These are phyloP conservation scores for Synanceia verrucosa DNA, from an alignment of 2,797 vertebrate species.

Conservation along the genomic window DNA sequence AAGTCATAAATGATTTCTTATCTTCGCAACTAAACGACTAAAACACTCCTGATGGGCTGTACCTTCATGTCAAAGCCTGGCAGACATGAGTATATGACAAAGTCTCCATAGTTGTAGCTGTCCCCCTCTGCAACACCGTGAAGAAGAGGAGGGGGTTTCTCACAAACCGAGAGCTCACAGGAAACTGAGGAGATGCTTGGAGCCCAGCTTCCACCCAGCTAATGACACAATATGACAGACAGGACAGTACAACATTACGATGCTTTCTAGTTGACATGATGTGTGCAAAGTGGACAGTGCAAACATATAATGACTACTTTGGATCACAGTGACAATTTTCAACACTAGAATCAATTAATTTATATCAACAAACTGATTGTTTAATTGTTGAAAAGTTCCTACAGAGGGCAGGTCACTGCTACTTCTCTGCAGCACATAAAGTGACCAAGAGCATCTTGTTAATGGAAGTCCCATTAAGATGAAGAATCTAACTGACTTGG, in stretches of 20 bases:
- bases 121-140: constrained; percentile 87
- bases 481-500: background rate
- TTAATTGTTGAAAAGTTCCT: background rate
- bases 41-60: constrained; percentile 30
- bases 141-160: constrained; percentile 82
- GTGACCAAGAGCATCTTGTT: background rate
- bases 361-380: background rate
- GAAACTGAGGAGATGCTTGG: constrained; percentile 85
- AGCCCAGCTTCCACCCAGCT: constrained; percentile 89
- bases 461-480: background rate
- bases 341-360: background rate
- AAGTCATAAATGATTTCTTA: background rate
- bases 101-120: constrained; percentile 85
- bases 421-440: background rate
- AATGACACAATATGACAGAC: constrained; percentile 24
- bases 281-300: background rate
- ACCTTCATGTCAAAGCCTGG: constrained; percentile 92
- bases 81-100: constrained; percentile 87
- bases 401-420: background rate
- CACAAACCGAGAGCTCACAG: constrained; percentile 88
- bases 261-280: background rate
- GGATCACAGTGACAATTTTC: background rate
- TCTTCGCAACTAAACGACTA: background rate
- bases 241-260: background rate
- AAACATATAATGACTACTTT: background rate